Evolutionary conservation across 2,113 vertebrate genomes (phyloP).

Genomic region (Isurus oxyrinchus): DNA sequence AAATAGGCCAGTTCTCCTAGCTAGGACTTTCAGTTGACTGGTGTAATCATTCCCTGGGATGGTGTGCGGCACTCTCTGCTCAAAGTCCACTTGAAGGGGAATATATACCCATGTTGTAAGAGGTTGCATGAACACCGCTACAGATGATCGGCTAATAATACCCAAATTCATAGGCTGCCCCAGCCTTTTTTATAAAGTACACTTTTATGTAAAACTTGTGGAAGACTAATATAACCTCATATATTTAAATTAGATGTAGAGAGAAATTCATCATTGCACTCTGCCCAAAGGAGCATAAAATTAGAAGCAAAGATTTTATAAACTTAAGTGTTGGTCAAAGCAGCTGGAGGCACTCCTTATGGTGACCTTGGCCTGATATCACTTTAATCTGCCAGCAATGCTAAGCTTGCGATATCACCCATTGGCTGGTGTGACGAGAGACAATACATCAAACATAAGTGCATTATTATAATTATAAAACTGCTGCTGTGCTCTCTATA

Average conservation of each 20-base stretch:
- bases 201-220: background rate
- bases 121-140: background rate
- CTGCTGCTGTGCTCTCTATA: background rate
- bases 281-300: background rate
- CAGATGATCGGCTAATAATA: background rate
- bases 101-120: background rate
- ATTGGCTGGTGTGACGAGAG: background rate
- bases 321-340: background rate
- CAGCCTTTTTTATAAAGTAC: background rate
- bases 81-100: too few species aligned
- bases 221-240: background rate
- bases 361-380: background rate
- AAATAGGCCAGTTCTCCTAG: too few species aligned
- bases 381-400: background rate
- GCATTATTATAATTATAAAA: background rate
- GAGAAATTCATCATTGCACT: background rate
- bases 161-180: background rate
- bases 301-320: background rate
- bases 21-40: too few species aligned
- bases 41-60: too few species aligned
- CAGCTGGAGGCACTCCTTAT: background rate
- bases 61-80: too few species aligned
- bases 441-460: background rate
- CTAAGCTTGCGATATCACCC: background rate
- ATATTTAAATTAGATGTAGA: background rate